These are phyloP conservation scores for Cynocephalus volans DNA, from an alignment of 2,113 vertebrate genomes.

Conservation along the genomic window DNA sequence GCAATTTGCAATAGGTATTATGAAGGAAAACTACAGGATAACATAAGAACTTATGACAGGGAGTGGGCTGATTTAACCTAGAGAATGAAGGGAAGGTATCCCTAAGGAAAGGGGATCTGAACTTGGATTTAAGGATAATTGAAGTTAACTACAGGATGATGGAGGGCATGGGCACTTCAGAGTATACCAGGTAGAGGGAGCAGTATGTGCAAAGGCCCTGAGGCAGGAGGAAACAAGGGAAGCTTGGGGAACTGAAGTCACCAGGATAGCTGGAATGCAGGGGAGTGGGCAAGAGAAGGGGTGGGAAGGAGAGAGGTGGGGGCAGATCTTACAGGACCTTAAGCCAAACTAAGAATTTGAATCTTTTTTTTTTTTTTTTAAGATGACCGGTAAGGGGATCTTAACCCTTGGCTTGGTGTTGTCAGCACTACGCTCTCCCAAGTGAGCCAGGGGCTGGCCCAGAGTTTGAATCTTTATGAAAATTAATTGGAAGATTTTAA, in stretches of 20 bases:
- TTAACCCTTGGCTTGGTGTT: no score
- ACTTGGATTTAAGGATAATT: conserved; percentile 42
- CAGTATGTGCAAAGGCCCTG: neutral
- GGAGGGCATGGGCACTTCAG: neutral
- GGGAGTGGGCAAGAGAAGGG: neutral
- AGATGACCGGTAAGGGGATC: no score
- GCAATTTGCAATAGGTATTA: neutral
- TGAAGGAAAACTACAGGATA: neutral
- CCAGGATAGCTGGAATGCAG: neutral
- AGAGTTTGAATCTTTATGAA: neutral
- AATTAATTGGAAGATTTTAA: conserved; percentile 3
- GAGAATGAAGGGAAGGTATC: neutral
- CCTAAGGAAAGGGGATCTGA: neutral
- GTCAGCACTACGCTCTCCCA: no score
- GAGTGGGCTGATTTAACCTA: neutral
- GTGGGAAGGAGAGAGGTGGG: neutral
- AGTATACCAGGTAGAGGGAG: neutral
- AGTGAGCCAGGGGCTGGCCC: no score
- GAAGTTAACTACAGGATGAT: neutral
- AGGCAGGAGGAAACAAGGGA: neutral
- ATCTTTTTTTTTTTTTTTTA: no score
- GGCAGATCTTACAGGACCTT: neutral
- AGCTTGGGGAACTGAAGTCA: neutral
- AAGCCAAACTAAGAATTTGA: conserved; percentile 17
- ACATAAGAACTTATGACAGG: neutral